Conservation (phyloP, 1,140 invertebrate species). For the Philaenus spumarius region DNA sequence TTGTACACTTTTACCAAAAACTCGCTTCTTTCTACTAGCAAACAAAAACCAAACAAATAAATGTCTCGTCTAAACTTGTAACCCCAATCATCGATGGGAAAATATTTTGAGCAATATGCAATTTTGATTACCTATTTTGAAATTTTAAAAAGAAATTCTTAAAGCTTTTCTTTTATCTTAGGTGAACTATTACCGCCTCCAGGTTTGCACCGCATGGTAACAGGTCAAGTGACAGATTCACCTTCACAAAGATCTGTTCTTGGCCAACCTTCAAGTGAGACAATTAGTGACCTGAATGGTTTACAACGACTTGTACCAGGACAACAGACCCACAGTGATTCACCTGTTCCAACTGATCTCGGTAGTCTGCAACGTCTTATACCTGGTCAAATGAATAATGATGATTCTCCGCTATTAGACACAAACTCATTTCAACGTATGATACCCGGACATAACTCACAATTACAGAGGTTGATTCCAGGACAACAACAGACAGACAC, state of each 20-base stretch:
- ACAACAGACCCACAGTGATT: slow-evolving; percentile 1
- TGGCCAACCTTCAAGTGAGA: slow-evolving; percentile 10
- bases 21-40: too few relatives aligned
- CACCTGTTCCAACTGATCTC: neutral
- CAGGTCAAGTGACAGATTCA: slow-evolving; percentile 25
- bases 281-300: slow-evolving; percentile 40
- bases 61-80: too few relatives aligned
- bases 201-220: slow-evolving; percentile 30
- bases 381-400: neutral
- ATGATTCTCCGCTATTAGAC: neutral
- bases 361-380: neutral
- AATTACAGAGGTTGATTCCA: neutral
- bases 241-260: slow-evolving; percentile 25
- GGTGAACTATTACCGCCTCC: slow-evolving; percentile 26
- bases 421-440: neutral
- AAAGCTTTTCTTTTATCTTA: too few relatives aligned
- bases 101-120: too few relatives aligned
- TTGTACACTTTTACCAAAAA: too few relatives aligned
- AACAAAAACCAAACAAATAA: too few relatives aligned
- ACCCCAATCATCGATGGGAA: too few relatives aligned
- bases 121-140: too few relatives aligned
- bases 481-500: neutral
- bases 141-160: too few relatives aligned
- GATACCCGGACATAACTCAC: slow-evolving; percentile 1
- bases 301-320: slow-evolving; percentile 24